Conservation (phyloP, 2,113 vertebrate genomes). For the Otocyon megalotis region DNA sequence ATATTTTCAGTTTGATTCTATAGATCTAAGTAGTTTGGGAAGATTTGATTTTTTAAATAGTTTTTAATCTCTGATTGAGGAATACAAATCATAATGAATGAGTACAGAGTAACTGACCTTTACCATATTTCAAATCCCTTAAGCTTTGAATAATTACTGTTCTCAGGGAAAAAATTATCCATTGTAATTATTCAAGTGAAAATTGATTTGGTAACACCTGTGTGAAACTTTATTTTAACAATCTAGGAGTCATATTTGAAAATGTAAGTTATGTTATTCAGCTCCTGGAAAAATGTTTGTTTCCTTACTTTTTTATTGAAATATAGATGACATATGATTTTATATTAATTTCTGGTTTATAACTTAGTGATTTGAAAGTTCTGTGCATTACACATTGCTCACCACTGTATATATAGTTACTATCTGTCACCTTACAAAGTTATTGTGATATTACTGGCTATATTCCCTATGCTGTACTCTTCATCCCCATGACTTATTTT, state of each 20-base stretch:
- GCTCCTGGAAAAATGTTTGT: neutral
- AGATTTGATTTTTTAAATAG: slow-evolving; percentile 14
- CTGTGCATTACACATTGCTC: neutral
- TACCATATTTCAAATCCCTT: neutral
- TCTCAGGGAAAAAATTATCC: neutral
- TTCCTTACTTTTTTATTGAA: neutral
- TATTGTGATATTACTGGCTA: neutral
- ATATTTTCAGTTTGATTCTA: neutral
- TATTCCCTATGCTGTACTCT: neutral
- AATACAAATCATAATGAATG: neutral
- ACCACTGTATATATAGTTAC: neutral
- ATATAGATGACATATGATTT: neutral
- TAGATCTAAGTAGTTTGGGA: neutral
- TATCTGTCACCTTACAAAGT: neutral
- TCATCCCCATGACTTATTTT: neutral
- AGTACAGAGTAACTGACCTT: neutral
- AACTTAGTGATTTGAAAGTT: neutral
- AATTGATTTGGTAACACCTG: slow-evolving; percentile 32
- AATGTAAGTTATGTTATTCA: neutral
- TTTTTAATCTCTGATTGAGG: neutral
- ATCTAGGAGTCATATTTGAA: slow-evolving; percentile 5
- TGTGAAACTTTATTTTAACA: neutral
- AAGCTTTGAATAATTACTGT: slow-evolving; percentile 22
- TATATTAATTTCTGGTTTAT: neutral
- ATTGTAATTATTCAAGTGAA: slow-evolving; percentile 52